Evolutionary conservation across 2,888 invertebrate genomes (phyloP), one percentile per base, ranked within the genome.

Genomic region (Drosophila glabriapex): DNA sequence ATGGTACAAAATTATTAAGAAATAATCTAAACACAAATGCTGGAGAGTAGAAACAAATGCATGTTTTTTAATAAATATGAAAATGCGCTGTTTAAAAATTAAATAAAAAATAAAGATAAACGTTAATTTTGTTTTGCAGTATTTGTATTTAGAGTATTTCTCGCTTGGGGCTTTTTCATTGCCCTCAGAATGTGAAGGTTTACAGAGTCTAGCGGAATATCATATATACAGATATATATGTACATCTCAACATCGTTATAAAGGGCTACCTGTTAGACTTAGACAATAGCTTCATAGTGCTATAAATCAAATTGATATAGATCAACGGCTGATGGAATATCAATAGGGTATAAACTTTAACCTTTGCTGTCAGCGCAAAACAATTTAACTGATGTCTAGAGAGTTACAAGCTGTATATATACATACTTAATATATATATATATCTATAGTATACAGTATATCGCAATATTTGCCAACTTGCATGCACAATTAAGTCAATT

Each of bases 401-500:
- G 19, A 16, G 14, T 7, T 12, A 46, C 19, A 19, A 22, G 31
- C 33, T 14, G 14, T 49, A 55, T 35, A 41, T 19, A 33, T 16
- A 33, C 4, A 54, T 50, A 46, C 46, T 33, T n/a, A 19, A 33
- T 43, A 39, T 52, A 50, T 31, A 33, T 29, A 25, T 25, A 25
- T 25, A 25, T 25, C 1, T 25, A 25, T 25, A 25, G 7, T 29
- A 29, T 2, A 52, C 16, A 22, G 25, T 46, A 46, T 70, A 71
- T 39, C 58, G 70, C 54, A 63, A 63, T 63, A n/a, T 50, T 58
- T 39, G 19, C 31, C 50, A 25, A n/a, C 56, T 79, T 64, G 73
- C 77, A 73, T 78, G 73, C 78, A 50, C 59, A 77, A 64, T 67
- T 39, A 55, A 73, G 53, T 52, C 59, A 72, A 73, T 76, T 80